These are phyloP conservation scores for Cartodere bifasciata DNA, from an alignment of 2,888 invertebrate species.

Conservation along the genomic window DNA sequence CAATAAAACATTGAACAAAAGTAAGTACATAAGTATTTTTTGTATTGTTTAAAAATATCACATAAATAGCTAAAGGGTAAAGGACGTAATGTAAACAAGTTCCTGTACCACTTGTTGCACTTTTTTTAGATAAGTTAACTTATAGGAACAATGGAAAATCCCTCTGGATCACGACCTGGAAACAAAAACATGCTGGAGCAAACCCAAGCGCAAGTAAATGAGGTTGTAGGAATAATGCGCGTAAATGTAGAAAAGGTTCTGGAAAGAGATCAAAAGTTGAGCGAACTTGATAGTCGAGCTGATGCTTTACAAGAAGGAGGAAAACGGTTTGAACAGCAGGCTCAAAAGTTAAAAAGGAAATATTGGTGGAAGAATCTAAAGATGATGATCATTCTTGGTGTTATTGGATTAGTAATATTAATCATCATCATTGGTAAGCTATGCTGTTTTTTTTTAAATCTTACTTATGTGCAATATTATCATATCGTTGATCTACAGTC, in stretches of 20 bases:
- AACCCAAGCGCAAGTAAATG: conserved; percentile 35
- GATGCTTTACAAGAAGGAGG: conserved; percentile 91
- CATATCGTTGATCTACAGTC: background rate
- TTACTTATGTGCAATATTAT: conserved; percentile 8
- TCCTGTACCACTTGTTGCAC: no score
- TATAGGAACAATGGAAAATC: conserved; percentile 9
- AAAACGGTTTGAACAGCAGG: conserved; percentile 93
- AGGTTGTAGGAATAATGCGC: conserved; percentile 91
- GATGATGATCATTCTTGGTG: conserved; percentile 88
- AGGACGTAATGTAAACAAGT: no score
- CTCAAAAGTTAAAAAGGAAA: conserved; percentile 91
- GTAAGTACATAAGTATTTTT: no score
- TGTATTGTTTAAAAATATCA: no score
- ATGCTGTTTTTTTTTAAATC: conserved; percentile 3
- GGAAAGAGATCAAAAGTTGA: conserved; percentile 88
- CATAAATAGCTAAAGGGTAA: no score
- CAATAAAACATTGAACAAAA: no score
- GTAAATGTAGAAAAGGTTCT: conserved; percentile 92
- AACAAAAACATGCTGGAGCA: conserved; percentile 28
- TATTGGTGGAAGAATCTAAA: conserved; percentile 97
- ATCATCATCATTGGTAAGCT: conserved; percentile 81
- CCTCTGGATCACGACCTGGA: conserved; percentile 14
- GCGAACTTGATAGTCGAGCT: conserved; percentile 89
- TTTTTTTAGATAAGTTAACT: conserved; percentile 2
- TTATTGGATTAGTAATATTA: conserved; percentile 68